Evolutionary conservation across 2,888 invertebrate genomes (phyloP).

Genomic region (Andrena camellia): DNA sequence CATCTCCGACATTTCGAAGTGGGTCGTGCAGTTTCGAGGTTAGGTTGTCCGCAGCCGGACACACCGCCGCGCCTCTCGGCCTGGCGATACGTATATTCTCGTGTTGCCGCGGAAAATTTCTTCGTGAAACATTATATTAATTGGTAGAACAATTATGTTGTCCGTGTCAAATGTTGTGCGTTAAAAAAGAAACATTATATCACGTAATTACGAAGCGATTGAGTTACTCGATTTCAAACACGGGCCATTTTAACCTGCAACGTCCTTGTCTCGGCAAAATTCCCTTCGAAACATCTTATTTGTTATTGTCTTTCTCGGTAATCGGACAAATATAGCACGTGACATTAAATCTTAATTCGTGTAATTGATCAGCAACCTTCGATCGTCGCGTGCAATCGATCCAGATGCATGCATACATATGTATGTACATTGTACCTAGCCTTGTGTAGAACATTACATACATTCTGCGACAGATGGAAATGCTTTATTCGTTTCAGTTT

Average conservation of each 20-base stretch:
- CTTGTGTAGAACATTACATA: no score
- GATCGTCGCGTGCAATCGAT: neutral
- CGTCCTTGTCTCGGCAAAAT: neutral
- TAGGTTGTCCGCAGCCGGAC: neutral
- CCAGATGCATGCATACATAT: no score
- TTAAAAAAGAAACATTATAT: neutral
- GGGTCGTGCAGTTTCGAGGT: conserved; percentile 17
- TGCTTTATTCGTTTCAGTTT: no score
- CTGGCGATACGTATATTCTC: neutral
- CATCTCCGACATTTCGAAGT: conserved; percentile 33
- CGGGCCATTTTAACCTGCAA: conserved; percentile 8
- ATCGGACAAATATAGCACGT: neutral
- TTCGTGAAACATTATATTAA: neutral
- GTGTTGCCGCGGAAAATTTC: conserved; percentile 4
- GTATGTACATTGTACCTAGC: no score
- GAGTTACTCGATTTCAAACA: neutral
- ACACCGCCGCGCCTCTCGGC: neutral
- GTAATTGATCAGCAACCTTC: neutral
- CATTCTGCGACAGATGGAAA: no score
- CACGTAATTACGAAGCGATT: neutral
- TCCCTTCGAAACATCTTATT: no score
- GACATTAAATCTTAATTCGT: neutral
- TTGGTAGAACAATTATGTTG: neutral
- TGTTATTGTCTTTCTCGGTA: neutral
- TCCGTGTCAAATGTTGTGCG: neutral